A percentile compares a stretch with the other conserved stretches of the same genome.
Evolutionary conservation across 2,113 vertebrate species (phyloP).

Genomic region (Upupa epops): DNA sequence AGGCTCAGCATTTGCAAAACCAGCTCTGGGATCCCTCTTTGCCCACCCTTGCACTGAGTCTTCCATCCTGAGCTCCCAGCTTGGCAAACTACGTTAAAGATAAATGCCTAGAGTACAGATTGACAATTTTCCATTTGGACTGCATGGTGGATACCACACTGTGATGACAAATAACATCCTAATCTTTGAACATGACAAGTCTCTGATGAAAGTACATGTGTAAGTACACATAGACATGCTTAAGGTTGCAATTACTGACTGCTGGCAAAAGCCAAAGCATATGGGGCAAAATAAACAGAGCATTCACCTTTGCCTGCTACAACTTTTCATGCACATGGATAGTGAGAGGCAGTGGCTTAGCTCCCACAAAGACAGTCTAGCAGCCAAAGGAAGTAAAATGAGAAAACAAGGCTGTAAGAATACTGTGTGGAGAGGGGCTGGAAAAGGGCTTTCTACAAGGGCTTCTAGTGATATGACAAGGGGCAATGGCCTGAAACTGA

Average conservation of each 20-base stretch:
- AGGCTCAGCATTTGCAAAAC: neutral
- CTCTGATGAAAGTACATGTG: neutral
- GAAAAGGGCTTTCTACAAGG: too few species aligned
- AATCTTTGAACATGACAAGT: neutral
- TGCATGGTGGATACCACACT: accelerated
- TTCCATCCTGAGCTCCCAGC: neutral
- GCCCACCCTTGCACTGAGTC: too few species aligned
- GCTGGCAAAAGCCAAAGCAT: neutral
- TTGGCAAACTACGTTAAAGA: neutral
- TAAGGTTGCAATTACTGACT: neutral
- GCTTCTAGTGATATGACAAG: too few species aligned
- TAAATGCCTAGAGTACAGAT: neutral
- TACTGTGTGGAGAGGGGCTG: neutral
- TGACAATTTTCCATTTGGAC: neutral
- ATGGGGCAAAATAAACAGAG: neutral
- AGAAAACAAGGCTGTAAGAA: neutral
- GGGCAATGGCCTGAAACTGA: too few species aligned
- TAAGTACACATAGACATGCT: neutral
- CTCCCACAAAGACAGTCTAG: neutral
- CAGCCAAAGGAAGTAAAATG: neutral
- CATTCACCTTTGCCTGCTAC: neutral
- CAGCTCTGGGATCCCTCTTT: neutral
- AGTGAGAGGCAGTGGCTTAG: neutral
- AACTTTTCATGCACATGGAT: neutral
- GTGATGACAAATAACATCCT: neutral